phyloP scores from a whole-genome alignment of 2,888 invertebrate species.

The Linnaemya vulpina region DNA sequence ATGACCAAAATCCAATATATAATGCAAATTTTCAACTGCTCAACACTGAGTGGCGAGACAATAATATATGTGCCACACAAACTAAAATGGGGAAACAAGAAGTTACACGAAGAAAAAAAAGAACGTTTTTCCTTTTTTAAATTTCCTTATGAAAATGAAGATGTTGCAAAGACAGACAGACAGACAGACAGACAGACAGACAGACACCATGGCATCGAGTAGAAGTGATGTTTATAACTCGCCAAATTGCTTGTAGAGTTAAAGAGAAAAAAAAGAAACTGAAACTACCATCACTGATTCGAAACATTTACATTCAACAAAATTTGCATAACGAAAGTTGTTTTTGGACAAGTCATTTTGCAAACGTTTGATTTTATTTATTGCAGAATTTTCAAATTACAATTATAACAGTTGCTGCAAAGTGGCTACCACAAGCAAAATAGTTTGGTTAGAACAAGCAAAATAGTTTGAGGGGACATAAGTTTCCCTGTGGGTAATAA shows the following conservation, averaged over 20 bases:
- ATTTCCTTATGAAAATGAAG: constrained; percentile 58
- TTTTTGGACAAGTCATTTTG: constrained; percentile 21
- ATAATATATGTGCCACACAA: constrained; percentile 14
- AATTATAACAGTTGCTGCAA: not conserved
- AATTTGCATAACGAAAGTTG: constrained; percentile 70
- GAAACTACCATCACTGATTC: constrained; percentile 36
- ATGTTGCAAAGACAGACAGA: constrained; percentile 48
- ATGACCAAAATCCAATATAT: constrained; percentile 55
- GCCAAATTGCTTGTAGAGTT: constrained; percentile 53
- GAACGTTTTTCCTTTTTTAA: not conserved
- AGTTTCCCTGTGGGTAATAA: no score
- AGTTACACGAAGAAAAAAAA: constrained; percentile 3
- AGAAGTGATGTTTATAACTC: constrained; percentile 67
- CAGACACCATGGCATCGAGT: constrained; percentile 40
- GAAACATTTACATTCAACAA: constrained; percentile 63
- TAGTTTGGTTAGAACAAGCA: not conserved
- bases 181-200: no score
- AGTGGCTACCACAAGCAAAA: no score
- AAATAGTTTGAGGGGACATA: not conserved
- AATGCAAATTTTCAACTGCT: constrained; percentile 56
- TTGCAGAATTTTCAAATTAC: constrained; percentile 10
- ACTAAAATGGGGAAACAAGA: not conserved
- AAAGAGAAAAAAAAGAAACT: not conserved
- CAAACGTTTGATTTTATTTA: constrained; percentile 31
- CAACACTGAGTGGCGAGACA: not conserved